Evolutionary conservation across 2,888 invertebrate species (phyloP).

Genomic region (Tortricodes alternella): DNA sequence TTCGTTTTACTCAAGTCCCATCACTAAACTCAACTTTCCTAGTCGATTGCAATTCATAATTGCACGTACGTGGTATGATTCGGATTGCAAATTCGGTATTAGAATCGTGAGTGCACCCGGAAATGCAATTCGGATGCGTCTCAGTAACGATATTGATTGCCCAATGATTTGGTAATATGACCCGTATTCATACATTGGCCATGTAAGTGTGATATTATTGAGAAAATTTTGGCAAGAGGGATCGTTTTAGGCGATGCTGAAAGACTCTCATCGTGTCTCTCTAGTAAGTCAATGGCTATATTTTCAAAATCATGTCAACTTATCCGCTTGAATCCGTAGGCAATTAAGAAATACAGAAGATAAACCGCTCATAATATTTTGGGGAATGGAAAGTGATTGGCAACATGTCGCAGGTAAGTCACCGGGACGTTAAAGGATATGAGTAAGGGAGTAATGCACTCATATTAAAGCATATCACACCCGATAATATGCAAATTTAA

Average conservation of each 20-base stretch:
- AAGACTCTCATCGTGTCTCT: background rate
- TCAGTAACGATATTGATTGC: constrained; percentile 22
- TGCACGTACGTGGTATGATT: constrained; percentile 29
- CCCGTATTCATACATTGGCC: constrained; percentile 3
- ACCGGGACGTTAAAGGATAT: no score
- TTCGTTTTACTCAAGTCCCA: background rate
- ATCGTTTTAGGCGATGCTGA: background rate
- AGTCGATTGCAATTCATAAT: constrained; percentile 30
- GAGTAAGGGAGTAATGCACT: no score
- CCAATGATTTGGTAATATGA: constrained; percentile 25
- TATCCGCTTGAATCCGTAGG: background rate
- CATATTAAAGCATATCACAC: no score
- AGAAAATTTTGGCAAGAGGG: background rate
- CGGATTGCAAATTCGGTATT: constrained; percentile 27
- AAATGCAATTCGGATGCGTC: constrained; percentile 30
- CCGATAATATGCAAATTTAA: no score
- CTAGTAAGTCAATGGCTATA: background rate
- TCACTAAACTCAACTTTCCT: constrained; percentile 4
- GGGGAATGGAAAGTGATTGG: no score
- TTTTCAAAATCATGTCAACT: no score
- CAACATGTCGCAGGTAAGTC: no score
- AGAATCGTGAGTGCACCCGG: constrained; percentile 27
- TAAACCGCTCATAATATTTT: background rate
- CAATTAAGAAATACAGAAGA: background rate
- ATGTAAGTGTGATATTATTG: background rate